Evolutionary conservation across 2,797 vertebrate species (phyloP), one percentile per base, ranked within the genome.

Genomic region (Acropternis orthonyx): DNA sequence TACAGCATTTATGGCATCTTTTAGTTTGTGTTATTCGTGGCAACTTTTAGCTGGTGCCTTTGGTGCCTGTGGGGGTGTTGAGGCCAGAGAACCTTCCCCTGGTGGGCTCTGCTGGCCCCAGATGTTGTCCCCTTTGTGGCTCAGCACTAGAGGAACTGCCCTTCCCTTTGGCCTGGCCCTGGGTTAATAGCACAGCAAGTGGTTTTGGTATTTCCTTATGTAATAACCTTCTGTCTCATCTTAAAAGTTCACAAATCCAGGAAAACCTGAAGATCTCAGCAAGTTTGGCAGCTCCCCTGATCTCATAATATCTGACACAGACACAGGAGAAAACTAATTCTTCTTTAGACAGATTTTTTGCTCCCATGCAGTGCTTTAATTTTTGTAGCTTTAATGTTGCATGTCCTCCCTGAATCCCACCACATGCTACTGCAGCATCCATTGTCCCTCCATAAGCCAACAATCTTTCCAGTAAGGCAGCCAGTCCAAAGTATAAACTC

Each of bases 351-450:
- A 24, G 54, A 36, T 6, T 16, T 51, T 56, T 74, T 36, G 14
- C 63, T 77, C 52, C 61, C 8, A 8, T 56, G 59, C 10, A 74
- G 32, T 4, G n/a, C 58, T 88, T 49, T 36, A 55, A 63, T 91
- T 78, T 89, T 36, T 69, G 36, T 55, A 89, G 43, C 36, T 77
- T 59, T 78, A 93, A 27, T 26, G 55, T 9, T 55, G 10, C 5
- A 7, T 37, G 44, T 92, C 72, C 72, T 96, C 85, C 80, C 71
- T 39, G 17, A 71, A 91, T 76, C 87, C 89, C 63, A 37, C 62
- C 68, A 81, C 43, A 12, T 46, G 78, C 48, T 39, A 22, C 79
- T 74, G 68, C 87, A 84, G 62, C 72, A 79, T 82, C 73, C 28
- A 11, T 69, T 79, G 44, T 14, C 72, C 8, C 76, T 89, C 43